Percentiles rank a stretch among this genome's conserved stretches.
These are phyloP conservation scores for Cinclus mexicanus DNA, from an alignment of 2,113 vertebrate species.

Conservation along the genomic window DNA sequence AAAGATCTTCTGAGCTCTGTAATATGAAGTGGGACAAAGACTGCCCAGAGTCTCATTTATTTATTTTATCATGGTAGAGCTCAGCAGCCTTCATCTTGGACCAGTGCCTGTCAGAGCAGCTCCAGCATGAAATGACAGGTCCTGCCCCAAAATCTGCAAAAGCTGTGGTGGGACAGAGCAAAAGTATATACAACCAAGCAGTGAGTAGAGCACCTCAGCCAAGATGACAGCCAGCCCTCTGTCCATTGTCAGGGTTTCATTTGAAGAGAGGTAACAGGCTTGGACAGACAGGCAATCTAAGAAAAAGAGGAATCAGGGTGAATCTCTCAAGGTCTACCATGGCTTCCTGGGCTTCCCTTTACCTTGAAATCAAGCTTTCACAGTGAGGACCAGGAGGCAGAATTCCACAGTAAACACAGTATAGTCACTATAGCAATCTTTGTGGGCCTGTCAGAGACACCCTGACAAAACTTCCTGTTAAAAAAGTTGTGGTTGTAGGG, in stretches of 20 bases:
- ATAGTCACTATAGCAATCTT: neutral
- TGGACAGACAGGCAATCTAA: neutral
- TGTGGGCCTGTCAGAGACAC: neutral
- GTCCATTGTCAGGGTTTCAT: neutral
- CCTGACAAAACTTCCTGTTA: neutral
- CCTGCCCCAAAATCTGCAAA: neutral
- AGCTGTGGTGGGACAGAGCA: neutral
- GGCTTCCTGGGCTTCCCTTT: neutral
- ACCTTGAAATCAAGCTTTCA: neutral
- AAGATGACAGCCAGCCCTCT: neutral
- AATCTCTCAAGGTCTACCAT: neutral
- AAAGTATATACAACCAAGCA: neutral
- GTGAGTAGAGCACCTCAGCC: fast-evolving
- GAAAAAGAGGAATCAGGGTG: neutral
- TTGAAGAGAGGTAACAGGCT: neutral
- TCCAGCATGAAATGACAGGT: neutral
- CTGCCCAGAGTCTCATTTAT: neutral
- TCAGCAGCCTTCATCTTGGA: neutral
- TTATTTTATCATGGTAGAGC: neutral
- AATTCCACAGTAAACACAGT: neutral
- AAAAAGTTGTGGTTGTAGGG: neutral
- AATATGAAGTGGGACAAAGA: neutral
- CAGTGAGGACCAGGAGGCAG: neutral
- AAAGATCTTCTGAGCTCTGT: neutral
- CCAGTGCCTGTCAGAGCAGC: neutral